These are phyloP conservation scores for Threskiornis aethiopicus DNA, from an alignment of 2,797 vertebrate species.

Conservation along the genomic window DNA sequence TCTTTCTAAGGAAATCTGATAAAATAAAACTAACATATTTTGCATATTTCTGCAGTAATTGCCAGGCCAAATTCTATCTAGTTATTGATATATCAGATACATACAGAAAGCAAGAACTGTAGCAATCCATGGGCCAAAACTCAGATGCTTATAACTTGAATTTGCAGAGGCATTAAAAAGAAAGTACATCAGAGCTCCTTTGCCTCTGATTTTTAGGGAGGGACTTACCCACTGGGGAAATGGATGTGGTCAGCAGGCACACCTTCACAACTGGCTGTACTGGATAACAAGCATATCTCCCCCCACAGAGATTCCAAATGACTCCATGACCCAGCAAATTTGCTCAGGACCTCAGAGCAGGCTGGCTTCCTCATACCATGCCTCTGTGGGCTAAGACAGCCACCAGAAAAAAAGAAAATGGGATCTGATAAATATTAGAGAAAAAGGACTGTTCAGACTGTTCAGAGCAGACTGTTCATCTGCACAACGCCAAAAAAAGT, in stretches of 20 bases:
- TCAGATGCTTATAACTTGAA: neutral
- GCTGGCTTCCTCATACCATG: neutral
- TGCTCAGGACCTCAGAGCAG: neutral
- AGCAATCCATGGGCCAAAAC: neutral
- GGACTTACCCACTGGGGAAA: neutral
- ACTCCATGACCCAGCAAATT: fast-evolving
- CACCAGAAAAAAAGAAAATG: neutral
- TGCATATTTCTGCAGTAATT: neutral
- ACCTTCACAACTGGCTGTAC: neutral
- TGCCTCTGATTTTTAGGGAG: neutral
- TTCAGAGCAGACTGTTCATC: neutral
- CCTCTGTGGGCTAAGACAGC: neutral
- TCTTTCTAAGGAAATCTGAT: neutral
- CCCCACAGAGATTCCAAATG: neutral
- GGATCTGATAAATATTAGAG: neutral
- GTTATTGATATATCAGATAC: neutral
- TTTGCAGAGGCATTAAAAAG: neutral
- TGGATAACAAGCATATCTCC: neutral
- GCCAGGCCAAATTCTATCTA: neutral
- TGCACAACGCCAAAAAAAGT: neutral
- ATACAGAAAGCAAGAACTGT: neutral
- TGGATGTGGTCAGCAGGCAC: neutral
- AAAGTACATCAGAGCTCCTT: neutral
- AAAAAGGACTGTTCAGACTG: neutral
- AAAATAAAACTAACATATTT: neutral